A percentile compares a stretch with the other conserved stretches of the same genome.
Evolutionary conservation across 2,113 vertebrate genomes (phyloP).

Genomic region (Heptranchias perlo): DNA sequence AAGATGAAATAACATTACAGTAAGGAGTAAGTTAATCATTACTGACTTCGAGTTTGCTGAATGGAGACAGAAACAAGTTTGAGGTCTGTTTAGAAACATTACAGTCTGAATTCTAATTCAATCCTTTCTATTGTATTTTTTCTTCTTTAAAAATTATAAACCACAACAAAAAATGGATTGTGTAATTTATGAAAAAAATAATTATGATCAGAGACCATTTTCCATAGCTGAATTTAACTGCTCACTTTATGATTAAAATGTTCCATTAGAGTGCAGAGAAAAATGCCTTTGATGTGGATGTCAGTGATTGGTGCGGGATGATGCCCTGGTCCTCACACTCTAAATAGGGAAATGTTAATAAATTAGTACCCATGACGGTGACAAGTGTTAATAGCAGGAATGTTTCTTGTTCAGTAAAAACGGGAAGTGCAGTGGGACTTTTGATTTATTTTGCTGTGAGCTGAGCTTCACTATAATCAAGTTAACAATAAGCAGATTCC

Average conservation of each 20-base stretch:
- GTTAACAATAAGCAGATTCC: conserved; percentile 27
- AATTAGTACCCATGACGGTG: too few species aligned
- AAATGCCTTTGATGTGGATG: background rate
- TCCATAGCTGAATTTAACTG: background rate
- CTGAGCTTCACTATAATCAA: background rate
- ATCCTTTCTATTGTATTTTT: background rate
- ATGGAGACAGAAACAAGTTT: background rate
- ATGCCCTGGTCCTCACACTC: background rate
- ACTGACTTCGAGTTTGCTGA: background rate
- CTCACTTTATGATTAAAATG: background rate
- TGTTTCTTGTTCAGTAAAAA: background rate
- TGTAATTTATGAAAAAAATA: background rate
- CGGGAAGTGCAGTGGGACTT: conserved; percentile 1
- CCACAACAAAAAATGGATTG: background rate
- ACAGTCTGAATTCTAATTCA: background rate
- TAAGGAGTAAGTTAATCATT: background rate
- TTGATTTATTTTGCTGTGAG: background rate
- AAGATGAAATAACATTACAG: background rate
- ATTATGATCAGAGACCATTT: background rate
- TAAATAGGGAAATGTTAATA: background rate
- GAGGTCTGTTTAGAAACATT: background rate
- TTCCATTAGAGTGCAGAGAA: background rate
- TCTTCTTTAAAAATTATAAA: background rate
- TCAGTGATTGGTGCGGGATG: background rate
- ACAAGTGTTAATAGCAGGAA: conserved; percentile 1